Evolutionary conservation across 2,113 vertebrate genomes (phyloP).

Genomic region (Petroica traversi): DNA sequence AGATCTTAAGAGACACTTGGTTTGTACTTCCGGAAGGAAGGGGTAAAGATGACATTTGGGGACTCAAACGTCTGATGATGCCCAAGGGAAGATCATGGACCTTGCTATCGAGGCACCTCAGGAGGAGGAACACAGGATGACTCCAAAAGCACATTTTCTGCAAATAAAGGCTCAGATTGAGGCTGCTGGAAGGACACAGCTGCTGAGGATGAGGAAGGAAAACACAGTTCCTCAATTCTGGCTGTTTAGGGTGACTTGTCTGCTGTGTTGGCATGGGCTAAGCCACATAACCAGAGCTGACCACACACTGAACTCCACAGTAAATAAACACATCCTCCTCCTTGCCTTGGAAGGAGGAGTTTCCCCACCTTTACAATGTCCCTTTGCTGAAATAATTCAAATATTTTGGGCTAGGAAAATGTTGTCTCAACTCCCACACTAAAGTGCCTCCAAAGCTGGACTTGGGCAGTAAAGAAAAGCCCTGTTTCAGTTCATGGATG

Average conservation of each 20-base stretch:
- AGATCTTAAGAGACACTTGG: fast-evolving
- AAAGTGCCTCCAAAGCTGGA: not conserved
- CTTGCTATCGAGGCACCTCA: fast-evolving
- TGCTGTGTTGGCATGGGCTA: not conserved
- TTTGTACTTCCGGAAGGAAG: not conserved
- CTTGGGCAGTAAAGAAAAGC: not conserved
- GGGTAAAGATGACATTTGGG: not conserved
- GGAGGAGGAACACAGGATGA: not conserved
- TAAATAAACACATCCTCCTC: not conserved
- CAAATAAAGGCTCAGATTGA: not conserved
- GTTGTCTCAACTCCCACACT: not conserved
- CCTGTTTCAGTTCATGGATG: not conserved
- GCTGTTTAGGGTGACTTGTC: not conserved
- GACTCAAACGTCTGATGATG: not conserved
- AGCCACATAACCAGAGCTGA: not conserved
- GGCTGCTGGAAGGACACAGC: not conserved
- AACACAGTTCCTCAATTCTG: not conserved
- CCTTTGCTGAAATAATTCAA: not conserved
- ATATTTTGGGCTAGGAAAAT: not conserved
- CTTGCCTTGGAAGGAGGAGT: not conserved
- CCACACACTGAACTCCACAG: not conserved
- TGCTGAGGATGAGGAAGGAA: not conserved
- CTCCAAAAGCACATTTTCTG: not conserved
- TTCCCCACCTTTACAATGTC: not conserved
- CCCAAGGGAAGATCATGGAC: not conserved